Percentiles rank a stretch among this genome's conserved stretches.
phyloP scores from a whole-genome alignment of 2,888 invertebrate species.

The Kryphioiulus occultus region DNA sequence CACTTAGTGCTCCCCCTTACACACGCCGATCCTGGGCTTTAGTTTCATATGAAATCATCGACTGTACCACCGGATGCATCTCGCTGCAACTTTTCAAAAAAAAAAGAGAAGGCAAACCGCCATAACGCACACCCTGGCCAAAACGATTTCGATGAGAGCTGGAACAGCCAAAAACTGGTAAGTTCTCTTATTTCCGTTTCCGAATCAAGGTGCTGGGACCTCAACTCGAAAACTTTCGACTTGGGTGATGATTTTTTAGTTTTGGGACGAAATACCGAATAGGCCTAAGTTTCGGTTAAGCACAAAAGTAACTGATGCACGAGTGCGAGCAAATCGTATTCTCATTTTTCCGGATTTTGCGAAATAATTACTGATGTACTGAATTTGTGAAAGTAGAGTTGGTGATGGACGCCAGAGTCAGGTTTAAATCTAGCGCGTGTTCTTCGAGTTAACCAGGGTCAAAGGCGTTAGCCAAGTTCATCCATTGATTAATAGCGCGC shows the following conservation, averaged over 20 bases:
- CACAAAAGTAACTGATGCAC: background rate
- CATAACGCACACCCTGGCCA: constrained; percentile 12
- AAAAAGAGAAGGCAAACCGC: background rate
- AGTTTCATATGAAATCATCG: constrained; percentile 38
- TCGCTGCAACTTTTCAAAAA: constrained; percentile 32
- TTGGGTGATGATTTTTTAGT: background rate
- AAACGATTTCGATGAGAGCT: background rate
- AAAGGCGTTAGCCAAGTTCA: background rate
- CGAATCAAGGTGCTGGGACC: background rate
- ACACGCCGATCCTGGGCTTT: constrained; percentile 22
- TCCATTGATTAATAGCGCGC: background rate
- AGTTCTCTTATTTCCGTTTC: background rate
- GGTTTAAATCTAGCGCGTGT: background rate
- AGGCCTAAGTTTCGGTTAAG: background rate
- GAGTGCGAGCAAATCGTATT: background rate
- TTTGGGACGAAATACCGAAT: background rate
- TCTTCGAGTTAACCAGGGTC: background rate
- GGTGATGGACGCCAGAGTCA: background rate
- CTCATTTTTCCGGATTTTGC: too few species aligned
- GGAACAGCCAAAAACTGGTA: background rate
- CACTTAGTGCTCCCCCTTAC: constrained; percentile 45
- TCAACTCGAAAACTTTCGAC: background rate
- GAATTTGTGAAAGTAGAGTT: too few species aligned
- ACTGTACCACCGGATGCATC: constrained; percentile 36
- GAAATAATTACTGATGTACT: too few species aligned